Base-by-base conservation (phyloP, 1,140 invertebrate species). In the Dendroctonus valens region DNA sequence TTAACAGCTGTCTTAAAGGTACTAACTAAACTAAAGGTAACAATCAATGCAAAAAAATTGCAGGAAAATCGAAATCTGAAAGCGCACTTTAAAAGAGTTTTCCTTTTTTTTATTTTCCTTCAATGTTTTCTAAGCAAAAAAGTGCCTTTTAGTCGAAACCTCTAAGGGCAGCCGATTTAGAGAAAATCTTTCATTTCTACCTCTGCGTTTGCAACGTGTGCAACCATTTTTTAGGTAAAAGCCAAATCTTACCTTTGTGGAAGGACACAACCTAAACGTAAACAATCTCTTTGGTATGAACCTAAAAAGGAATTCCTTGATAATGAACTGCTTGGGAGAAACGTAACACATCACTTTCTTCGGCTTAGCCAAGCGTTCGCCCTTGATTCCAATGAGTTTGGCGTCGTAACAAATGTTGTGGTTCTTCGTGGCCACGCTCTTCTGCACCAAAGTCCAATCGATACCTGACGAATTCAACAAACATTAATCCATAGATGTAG, bases 241-340 rank as follows among this genome's bases (percentile, higher is more conserved):
- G 1, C 26, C 26, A 3, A 26, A 26, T 11, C 46, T 48, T 81
- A 92, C 89, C 83, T 94, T 94, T 54, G 93, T 95, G 37, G 91
- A 93, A 15, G 94, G 94, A 79, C 93, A 96, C 49, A 97, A 83
- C 38, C 94, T 85, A 81, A 96, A 97, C n/a, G 94, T 94, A 58
- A 89, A 91, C 57, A 97, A 82, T 70, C 93, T 83, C 79, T 94
- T 96, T 42, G 93, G 93, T 76, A 97, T 93, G 74, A 97, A 91
- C 81, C 92, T 94, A 60, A 96, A 81, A 67, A 96, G 85, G 82
- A 92, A 93, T 81, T 97, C 94, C 81, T 96, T 96, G 72, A 97
- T 87, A 40, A 91, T 94, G 44, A 94, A 81, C 81, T 94, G 91
- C 80, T 95, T 93, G 26, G 91, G 88, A 65, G 89, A 91, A 68